Base-by-base conservation (phyloP, 2,888 invertebrate genomes). In the Acanthacorydalis orientalis region DNA sequence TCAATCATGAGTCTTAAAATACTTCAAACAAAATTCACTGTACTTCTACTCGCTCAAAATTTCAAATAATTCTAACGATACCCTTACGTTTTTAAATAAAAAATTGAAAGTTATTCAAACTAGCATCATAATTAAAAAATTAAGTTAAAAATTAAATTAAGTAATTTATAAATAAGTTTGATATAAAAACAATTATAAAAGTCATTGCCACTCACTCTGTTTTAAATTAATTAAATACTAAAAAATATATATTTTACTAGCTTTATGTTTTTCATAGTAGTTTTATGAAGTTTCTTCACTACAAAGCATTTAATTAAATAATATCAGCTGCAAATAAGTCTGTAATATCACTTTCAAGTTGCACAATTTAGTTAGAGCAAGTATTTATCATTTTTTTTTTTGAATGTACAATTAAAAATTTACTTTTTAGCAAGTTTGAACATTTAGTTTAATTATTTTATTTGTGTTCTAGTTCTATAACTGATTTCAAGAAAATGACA, bases 261-360 rank as follows among this genome's bases (percentile, higher is more conserved):
- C 46, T 31, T 43, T 39, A 39, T 23, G 7, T 34, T 39, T 31
- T 33, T 35, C 35, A 44, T 23, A 23, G 23, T 23, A 23, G 23
- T 23, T 23, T 23, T 23, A 23, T 23, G 23, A 23, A 23, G 23
- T 23, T 23, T 23, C 23, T 23, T 23, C 23, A 44, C 44, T 44
- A 44, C 34, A 44, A 44, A 34, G 33, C 44, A 16, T 44, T 44
- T 35, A 15, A 31, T 15, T 23, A 31, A 23, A 43, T 43, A 43
- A 31, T 23, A 39, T 15, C 14, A 39, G 14, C 39, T 15, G 14
- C 16, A 39, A 9, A 43, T 16, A 44, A 44, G 44, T 44, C 44
- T 44, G 35, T 34, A 44, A 44, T 44, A 44, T 44, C 44, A 44
- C 44, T 44, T 44, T 44, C 34, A 35, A n/a, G 44, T 44, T 44